Base-by-base conservation (phyloP, 2,797 vertebrate genomes). In the Gymnocypris eckloni region DNA sequence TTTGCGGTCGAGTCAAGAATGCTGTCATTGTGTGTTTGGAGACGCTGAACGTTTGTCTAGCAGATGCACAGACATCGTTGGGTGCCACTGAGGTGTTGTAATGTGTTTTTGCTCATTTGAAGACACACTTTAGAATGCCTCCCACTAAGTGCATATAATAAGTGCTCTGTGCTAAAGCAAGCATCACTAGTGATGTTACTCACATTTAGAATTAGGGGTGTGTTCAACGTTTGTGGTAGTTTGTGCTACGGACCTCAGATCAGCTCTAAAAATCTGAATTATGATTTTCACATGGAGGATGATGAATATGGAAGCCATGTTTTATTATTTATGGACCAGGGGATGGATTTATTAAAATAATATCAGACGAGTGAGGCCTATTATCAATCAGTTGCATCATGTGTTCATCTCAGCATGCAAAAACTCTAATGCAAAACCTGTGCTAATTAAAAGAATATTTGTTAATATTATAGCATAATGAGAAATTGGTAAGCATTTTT, bases 1-100 rank as follows among this genome's bases (percentile, higher is more conserved):
- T 22, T 85, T 22, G 76, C 13, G 4, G 33, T 75, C 11, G 10
- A 79, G 66, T 71, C 20, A 61, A 79, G 52, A 85, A 79, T 79
- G 83, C 67, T 79, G 66, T 78, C 69, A 71, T 85, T 85, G 83
- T 85, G 76, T 37, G 76, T 72, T 37, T 9, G 25, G 41, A 72
- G 67, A 70, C 25, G 15, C 52, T 13, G 41, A 48, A 25, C 5
- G 43, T 61, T 85, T 79, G 76, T 48, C 18, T 70, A 25, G 76
- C 66, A 79, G 76, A 71, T 59, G 37, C 50, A 70, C 76, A 79
- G 76, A 84, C 48, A 78, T 78, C n/a, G 12, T 9, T 22, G 64
- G 37, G 83, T 59, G 48, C 83, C 39, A 6, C 13, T 73, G 7
- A 71, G 75, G 73, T 69, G 48, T 52, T 33, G 73, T 56, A 22